Base-by-base conservation (phyloP, 1,140 invertebrate species). In the Drosophila hydei region DNA sequence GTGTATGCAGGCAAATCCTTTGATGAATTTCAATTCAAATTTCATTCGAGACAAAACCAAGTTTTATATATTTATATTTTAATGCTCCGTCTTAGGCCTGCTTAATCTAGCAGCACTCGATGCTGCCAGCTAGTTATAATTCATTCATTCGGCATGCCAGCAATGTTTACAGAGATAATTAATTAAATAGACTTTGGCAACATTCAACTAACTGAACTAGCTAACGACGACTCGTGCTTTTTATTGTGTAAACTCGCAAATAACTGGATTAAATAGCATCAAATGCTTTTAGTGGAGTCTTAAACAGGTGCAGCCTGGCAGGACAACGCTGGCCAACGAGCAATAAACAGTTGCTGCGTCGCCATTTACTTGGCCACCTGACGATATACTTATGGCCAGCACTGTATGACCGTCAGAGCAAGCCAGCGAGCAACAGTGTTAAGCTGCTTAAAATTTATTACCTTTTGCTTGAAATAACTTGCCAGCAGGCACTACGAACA, bases 381-480 rank as follows among this genome's bases (percentile, higher is more conserved):
- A 23, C 38, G 65, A 11, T 61, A 78, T 56, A 51, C 61, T 68
- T 56, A n/a, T 30, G 65, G 38, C 33, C 51, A 51, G 60, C 63
- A 72, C 40, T 83, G 79, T 83, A 43, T 64, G 60, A 51, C 43
- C 60, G 59, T 61, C 58, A 61, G 62, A 81, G 58, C 72, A 87
- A 87, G 83, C 83, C 75, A 88, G 83, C 75, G 83, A 83, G 83
- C 83, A 90, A 85, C 88, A 90, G 84, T 90, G 84, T 80, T 90
- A 90, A 90, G 89, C 89, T 90, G 74, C 89, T 90, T 90, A 90
- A 90, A 90, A 90, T 90, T 90, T 90, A 90, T 90, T 89, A 90
- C 80, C 78, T 85, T 87, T 88, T 88, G 83, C 83, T 81, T 88
- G 83, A 81, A 87, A 88, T 87, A 87, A 88, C 83, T 87, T 81